These are phyloP conservation scores for Saccostrea glomerata DNA, from an alignment of 1,140 invertebrate species.

Conservation along the genomic window DNA sequence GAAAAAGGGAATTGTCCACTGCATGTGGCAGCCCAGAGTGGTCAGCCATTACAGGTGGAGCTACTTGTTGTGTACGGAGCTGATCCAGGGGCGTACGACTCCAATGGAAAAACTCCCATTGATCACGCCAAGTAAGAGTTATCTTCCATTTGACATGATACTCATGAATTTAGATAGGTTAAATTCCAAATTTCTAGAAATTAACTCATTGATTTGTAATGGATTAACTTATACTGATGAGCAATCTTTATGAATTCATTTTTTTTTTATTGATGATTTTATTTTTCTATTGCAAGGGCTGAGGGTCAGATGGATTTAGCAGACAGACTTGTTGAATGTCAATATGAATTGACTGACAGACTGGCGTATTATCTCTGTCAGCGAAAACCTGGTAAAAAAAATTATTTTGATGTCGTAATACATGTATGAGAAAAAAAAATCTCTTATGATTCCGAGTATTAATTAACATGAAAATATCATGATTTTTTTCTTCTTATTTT, in stretches of 20 bases:
- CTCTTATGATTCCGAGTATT: background rate
- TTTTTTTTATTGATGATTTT: background rate
- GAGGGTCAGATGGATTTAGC: slow-evolving; percentile 90
- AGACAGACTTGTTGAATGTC: slow-evolving; percentile 91
- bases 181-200: no score
- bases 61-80: slow-evolving; percentile 95
- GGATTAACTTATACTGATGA: no score
- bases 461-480: background rate
- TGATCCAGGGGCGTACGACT: slow-evolving; percentile 86
- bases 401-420: no score
- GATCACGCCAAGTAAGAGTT: slow-evolving; percentile 89
- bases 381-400: slow-evolving; percentile 84
- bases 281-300: slow-evolving; percentile 80
- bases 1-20: slow-evolving; percentile 95
- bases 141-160: background rate
- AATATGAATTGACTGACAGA: slow-evolving; percentile 96
- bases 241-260: no score
- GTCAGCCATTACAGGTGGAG: slow-evolving; percentile 83
- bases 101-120: slow-evolving; percentile 80
- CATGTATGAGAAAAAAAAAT: no score
- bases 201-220: no score
- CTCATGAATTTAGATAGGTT: no score
- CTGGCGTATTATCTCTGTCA: slow-evolving; percentile 93
- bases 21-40: slow-evolving; percentile 90
- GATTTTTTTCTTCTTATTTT: slow-evolving; percentile 44